A percentile compares a stretch with the other conserved stretches of the same genome.
These are phyloP conservation scores for Anoplopoma fimbria DNA, from an alignment of 2,113 vertebrate species.

Conservation along the genomic window DNA sequence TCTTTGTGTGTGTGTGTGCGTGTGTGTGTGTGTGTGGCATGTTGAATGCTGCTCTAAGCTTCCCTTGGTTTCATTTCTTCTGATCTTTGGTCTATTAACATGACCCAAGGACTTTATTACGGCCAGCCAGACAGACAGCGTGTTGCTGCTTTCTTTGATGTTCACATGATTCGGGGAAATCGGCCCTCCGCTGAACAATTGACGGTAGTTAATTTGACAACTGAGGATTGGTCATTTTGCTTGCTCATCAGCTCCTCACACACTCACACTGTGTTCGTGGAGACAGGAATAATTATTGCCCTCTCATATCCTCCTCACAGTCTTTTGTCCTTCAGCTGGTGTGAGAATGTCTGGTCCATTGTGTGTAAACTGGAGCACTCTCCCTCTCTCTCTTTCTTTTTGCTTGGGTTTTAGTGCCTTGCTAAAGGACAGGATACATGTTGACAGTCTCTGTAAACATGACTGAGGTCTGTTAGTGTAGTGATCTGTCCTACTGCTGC, in stretches of 20 bases:
- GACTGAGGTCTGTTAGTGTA: background rate
- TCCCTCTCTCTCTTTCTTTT: background rate
- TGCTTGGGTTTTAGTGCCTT: background rate
- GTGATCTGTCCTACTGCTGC: background rate
- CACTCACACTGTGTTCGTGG: constrained; percentile 47
- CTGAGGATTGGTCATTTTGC: constrained; percentile 52
- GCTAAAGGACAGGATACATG: background rate
- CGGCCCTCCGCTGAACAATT: constrained; percentile 38
- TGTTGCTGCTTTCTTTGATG: constrained; percentile 52
- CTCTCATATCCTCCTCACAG: constrained; percentile 53
- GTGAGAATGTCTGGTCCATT: constrained; percentile 19
- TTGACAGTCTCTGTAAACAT: background rate
- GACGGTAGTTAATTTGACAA: constrained; percentile 56
- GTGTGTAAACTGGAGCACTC: background rate
- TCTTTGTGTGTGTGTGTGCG: background rate
- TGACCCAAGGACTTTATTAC: constrained; percentile 16
- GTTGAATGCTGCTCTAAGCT: constrained; percentile 37
- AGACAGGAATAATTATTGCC: constrained; percentile 52
- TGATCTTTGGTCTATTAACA: constrained; percentile 31
- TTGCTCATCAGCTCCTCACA: constrained; percentile 59
- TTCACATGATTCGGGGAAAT: constrained; percentile 40
- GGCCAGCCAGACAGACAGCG: constrained; percentile 1
- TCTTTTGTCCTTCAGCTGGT: constrained; percentile 30
- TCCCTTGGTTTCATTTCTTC: constrained; percentile 26
- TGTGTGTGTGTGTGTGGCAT: constrained; percentile 30